A percentile compares a stretch with the other conserved stretches of the same genome.
Conservation (phyloP, 2,113 vertebrate species). For the Macrotis lagotis region DNA sequence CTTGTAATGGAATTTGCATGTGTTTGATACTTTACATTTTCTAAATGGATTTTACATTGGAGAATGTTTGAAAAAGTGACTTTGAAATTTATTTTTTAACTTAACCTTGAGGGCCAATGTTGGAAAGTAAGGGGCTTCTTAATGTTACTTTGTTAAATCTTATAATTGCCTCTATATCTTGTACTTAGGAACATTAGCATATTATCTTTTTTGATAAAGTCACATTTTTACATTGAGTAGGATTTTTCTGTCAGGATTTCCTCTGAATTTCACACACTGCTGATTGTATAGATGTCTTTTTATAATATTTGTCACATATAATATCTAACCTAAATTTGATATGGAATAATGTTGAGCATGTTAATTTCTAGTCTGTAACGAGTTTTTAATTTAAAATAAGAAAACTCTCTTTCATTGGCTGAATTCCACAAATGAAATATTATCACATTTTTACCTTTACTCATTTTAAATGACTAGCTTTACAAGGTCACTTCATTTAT, state of each 20-base stretch:
- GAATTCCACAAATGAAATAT: conserved; percentile 36
- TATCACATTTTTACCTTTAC: conserved; percentile 32
- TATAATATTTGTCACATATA: not conserved
- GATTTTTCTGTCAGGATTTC: not conserved
- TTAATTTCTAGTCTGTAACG: conserved; percentile 15
- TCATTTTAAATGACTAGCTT: conserved; percentile 50
- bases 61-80: not conserved
- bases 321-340: not conserved
- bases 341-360: conserved; percentile 33
- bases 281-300: not conserved
- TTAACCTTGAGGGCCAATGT: not conserved
- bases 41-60: not conserved
- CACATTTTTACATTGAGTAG: not conserved
- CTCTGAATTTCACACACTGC: not conserved
- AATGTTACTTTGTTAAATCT: not conserved
- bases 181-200: not conserved
- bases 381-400: not conserved
- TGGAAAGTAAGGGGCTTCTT: not conserved
- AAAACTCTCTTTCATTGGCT: not conserved
- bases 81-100: not conserved
- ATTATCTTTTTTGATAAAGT: not conserved
- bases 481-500: conserved; percentile 50
- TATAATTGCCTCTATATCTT: not conserved
- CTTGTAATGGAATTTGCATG: not conserved
- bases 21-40: not conserved